Percentiles rank a stretch among this genome's conserved stretches.
phyloP scores from a whole-genome alignment of 2,113 vertebrate species.

The Lagenorhynchus albirostris region DNA sequence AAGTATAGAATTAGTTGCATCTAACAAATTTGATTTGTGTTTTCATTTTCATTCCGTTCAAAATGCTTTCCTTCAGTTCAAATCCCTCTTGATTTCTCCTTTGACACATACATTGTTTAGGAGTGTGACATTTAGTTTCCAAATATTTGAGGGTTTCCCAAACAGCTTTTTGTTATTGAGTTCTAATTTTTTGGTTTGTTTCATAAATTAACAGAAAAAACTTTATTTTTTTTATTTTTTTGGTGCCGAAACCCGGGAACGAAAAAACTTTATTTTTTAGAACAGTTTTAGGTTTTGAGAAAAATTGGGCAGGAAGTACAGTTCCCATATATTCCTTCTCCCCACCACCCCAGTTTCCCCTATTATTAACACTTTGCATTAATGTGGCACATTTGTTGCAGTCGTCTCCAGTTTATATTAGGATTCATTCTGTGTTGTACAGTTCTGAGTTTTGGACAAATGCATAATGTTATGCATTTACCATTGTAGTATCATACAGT shows the following conservation, averaged over 20 bases:
- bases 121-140: not conserved
- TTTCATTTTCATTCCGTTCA: constrained; percentile 12
- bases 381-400: not conserved
- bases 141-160: not conserved
- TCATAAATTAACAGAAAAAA: not conserved
- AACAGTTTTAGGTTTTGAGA: not conserved
- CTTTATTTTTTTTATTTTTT: not conserved
- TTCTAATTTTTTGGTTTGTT: not conserved
- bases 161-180: not conserved
- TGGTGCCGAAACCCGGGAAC: no score
- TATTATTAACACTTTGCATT: not conserved
- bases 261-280: not conserved
- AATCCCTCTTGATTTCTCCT: not conserved
- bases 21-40: not conserved
- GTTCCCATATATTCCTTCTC: not conserved
- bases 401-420: not conserved
- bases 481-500: not conserved
- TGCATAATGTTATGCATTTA: not conserved
- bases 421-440: not conserved
- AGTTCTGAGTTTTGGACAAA: not conserved
- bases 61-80: not conserved
- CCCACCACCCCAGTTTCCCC: not conserved
- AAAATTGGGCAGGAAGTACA: not conserved
- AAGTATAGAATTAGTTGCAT: not conserved
- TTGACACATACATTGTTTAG: not conserved